Evolutionary conservation across 1,140 invertebrate genomes (phyloP).

Genomic region (Drosophila teissieri): DNA sequence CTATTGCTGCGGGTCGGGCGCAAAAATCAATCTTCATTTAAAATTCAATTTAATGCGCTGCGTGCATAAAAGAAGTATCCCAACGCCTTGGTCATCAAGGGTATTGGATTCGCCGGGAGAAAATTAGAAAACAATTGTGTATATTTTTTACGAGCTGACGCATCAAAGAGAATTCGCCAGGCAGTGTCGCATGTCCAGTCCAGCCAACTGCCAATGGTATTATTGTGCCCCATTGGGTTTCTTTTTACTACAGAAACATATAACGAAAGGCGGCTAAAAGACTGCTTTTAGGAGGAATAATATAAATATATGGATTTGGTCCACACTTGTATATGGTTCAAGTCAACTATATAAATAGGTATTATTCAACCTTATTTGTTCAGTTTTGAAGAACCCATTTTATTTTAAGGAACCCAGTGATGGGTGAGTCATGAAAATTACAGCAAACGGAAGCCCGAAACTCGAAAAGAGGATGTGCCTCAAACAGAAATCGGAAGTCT

Average conservation of each 20-base stretch:
- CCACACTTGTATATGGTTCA: too few relatives aligned
- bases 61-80: conserved; percentile 60
- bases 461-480: conserved; percentile 49
- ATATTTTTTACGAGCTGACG: conserved; percentile 33
- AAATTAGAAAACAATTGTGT: conserved; percentile 49
- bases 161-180: conserved; percentile 49
- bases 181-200: conserved; percentile 37
- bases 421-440: conserved; percentile 60
- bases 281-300: too few relatives aligned
- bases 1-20: conserved; percentile 32
- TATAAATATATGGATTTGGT: too few relatives aligned
- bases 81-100: conserved; percentile 44
- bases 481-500: conserved; percentile 69
- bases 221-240: not conserved
- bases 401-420: conserved; percentile 24
- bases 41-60: conserved; percentile 76
- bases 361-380: not conserved
- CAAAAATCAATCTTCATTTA: conserved; percentile 81
- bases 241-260: too few relatives aligned
- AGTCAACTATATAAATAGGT: too few relatives aligned
- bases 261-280: too few relatives aligned
- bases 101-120: conserved; percentile 52
- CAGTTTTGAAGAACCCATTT: conserved; percentile 3
- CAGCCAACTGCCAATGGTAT: conserved; percentile 9
- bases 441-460: conserved; percentile 59